Percentiles rank a stretch among this genome's conserved stretches.
Conservation (phyloP, 2,888 invertebrate species). For the Acholoe squamosa region DNA sequence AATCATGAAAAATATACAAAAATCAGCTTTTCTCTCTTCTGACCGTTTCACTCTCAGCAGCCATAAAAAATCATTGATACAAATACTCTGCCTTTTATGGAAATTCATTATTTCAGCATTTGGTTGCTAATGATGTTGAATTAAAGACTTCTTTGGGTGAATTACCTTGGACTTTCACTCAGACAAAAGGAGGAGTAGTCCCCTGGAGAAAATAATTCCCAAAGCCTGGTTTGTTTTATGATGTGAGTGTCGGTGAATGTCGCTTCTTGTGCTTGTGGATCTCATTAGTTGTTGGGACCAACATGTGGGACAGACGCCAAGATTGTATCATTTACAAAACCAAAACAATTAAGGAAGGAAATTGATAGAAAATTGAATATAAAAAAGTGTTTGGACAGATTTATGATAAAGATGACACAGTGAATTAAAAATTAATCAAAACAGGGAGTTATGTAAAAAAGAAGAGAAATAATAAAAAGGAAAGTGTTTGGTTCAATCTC, state of each 20-base stretch:
- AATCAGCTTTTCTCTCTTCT: neutral
- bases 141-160: neutral
- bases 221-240: neutral
- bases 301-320: neutral
- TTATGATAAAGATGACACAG: neutral
- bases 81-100: neutral
- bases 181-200: neutral
- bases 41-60: neutral
- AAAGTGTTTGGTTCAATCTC: no score
- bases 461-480: neutral
- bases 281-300: neutral
- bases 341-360: neutral
- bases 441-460: no score
- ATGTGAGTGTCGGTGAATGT: neutral
- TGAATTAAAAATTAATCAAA: no score
- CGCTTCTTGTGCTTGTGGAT: neutral
- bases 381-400: neutral
- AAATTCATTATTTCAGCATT: neutral
- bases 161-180: neutral
- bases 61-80: neutral
- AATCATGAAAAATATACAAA: neutral
- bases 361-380: no score
- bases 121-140: slow-evolving; percentile 24
- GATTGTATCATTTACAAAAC: slow-evolving; percentile 13
- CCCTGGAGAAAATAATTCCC: neutral